Percentiles rank a stretch among this genome's conserved stretches.
Evolutionary conservation across 1,140 invertebrate species (phyloP).

Genomic region (Notospermus geniculatus): DNA sequence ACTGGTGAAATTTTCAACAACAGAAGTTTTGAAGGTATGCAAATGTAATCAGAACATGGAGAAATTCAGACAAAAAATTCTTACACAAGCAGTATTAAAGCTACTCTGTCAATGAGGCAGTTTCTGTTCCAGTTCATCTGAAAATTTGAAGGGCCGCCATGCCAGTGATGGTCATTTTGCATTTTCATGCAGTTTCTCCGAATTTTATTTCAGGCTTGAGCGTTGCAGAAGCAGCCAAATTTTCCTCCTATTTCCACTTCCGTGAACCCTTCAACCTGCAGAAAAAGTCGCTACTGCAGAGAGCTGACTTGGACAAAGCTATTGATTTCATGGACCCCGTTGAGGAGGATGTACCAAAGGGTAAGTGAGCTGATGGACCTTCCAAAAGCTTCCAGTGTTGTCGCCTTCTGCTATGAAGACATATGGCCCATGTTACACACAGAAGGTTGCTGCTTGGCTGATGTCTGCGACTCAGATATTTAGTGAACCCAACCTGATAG

Average conservation of each 20-base stretch:
- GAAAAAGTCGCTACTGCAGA: constrained; percentile 47
- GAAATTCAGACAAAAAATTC: background rate
- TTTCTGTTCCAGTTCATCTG: no score
- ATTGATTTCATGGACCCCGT: constrained; percentile 56
- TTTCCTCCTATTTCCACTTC: constrained; percentile 56
- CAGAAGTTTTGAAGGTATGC: constrained; percentile 54
- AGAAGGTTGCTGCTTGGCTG: no score
- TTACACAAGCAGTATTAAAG: background rate
- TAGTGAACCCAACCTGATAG: no score
- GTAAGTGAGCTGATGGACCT: no score
- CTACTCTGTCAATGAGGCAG: background rate
- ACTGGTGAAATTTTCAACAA: constrained; percentile 50
- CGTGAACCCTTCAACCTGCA: constrained; percentile 42
- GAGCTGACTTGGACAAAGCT: constrained; percentile 52
- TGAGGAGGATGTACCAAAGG: constrained; percentile 55
- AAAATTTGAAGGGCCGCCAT: no score
- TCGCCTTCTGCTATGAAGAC: no score
- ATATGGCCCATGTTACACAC: no score
- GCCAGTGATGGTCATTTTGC: no score
- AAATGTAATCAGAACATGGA: background rate
- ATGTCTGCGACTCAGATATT: no score
- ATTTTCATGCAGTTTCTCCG: no score
- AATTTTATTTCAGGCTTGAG: constrained; percentile 40
- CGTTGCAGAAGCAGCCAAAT: constrained; percentile 52
- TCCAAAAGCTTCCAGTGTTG: no score